These are phyloP conservation scores for Brachyalestes nurse DNA, from an alignment of 2,797 vertebrate species.

Conservation along the genomic window DNA sequence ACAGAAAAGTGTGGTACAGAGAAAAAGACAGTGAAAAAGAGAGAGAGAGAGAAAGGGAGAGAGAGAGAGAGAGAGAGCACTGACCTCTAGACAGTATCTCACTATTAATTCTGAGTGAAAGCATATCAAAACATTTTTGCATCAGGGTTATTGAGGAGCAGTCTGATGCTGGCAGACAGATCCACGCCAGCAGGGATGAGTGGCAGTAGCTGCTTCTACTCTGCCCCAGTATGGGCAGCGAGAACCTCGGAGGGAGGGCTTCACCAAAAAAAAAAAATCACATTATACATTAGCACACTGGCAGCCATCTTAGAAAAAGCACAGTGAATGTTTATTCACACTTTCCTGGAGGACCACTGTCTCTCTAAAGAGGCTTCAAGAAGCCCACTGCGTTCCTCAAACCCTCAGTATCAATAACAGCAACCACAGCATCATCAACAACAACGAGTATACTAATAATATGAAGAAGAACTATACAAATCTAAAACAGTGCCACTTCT, in stretches of 20 bases:
- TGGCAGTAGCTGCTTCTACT: constrained; percentile 12
- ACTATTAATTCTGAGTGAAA: constrained; percentile 45
- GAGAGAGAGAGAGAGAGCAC: constrained; percentile 1
- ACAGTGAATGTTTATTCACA: constrained; percentile 2
- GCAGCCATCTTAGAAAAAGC: constrained; percentile 36
- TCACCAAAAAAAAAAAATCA: neutral
- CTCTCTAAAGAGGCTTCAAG: neutral
- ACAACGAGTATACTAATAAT: neutral
- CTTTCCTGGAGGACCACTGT: neutral
- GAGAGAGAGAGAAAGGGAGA: neutral
- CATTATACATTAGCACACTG: neutral
- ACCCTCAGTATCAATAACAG: neutral
- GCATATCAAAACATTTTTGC: constrained; percentile 43
- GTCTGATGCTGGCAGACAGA: constrained; percentile 49
- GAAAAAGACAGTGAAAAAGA: neutral
- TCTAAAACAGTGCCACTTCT: neutral
- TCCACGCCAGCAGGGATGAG: constrained; percentile 19
- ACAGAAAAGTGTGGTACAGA: constrained; percentile 13
- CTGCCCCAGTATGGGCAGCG: neutral
- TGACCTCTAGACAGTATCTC: constrained; percentile 42
- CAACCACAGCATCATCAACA: neutral
- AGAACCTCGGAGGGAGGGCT: neutral
- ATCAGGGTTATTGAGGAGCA: constrained; percentile 41
- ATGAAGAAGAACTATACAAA: neutral
- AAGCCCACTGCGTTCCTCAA: neutral